A percentile compares a stretch with the other conserved stretches of the same genome.
These are phyloP conservation scores for Xanthia togata DNA, from an alignment of 2,888 invertebrate genomes.

Conservation along the genomic window DNA sequence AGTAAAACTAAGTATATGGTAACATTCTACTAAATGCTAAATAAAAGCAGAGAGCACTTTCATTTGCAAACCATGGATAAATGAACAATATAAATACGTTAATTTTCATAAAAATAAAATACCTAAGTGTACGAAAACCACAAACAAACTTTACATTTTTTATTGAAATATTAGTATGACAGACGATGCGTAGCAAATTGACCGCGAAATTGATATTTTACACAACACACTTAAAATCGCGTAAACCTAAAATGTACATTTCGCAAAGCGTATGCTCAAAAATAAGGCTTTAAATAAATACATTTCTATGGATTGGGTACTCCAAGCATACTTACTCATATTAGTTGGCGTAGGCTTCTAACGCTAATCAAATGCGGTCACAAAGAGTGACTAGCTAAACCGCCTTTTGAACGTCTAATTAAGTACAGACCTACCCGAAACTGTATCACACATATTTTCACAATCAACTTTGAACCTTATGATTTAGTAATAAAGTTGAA, in stretches of 20 bases:
- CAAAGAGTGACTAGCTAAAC: slow-evolving; percentile 12
- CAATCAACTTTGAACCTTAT: too few relatives aligned
- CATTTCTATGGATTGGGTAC: background rate
- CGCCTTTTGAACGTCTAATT: background rate
- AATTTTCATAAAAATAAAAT: slow-evolving; percentile 6
- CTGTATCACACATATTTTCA: too few relatives aligned
- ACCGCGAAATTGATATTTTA: slow-evolving; percentile 49
- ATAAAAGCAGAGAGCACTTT: background rate
- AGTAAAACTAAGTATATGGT: slow-evolving; percentile 1
- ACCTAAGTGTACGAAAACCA: background rate
- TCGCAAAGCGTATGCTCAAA: slow-evolving; percentile 1
- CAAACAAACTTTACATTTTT: slow-evolving; percentile 27
- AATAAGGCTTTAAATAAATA: background rate
- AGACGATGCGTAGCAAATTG: slow-evolving; percentile 40
- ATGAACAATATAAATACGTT: background rate
- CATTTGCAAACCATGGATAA: slow-evolving; percentile 2
- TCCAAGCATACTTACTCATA: background rate
- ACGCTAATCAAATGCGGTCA: background rate
- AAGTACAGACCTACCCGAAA: too few relatives aligned
- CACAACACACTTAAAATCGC: slow-evolving; percentile 19
- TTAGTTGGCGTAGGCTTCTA: background rate
- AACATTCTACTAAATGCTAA: background rate
- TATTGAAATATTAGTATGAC: slow-evolving; percentile 30
- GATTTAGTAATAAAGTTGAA: too few relatives aligned
- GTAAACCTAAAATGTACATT: slow-evolving; percentile 32